A percentile compares a stretch with the other conserved stretches of the same genome.
Evolutionary conservation across 2,888 invertebrate genomes (phyloP).

Genomic region (Mythimna impura): DNA sequence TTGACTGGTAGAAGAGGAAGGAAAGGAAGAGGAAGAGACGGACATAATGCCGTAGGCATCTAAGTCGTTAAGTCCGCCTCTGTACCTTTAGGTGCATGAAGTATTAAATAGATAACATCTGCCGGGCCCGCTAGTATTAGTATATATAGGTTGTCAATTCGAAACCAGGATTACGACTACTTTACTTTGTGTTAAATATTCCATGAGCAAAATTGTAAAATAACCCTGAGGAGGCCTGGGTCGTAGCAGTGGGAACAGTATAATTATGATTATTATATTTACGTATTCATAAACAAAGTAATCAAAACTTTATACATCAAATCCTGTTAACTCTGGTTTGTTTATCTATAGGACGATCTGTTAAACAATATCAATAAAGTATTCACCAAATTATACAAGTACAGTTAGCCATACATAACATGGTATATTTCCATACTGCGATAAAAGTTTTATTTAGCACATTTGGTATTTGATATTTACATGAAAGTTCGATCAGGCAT

Average conservation of each 20-base stretch:
- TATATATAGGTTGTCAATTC: too few species aligned
- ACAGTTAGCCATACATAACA: not conserved
- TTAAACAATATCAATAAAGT: slow-evolving; percentile 9
- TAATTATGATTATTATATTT: not conserved
- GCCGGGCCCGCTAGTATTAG: too few species aligned
- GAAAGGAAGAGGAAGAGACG: too few species aligned
- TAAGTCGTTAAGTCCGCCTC: too few species aligned
- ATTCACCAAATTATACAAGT: too few species aligned
- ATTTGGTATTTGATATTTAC: not conserved
- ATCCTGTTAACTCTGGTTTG: not conserved
- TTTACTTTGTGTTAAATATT: not conserved
- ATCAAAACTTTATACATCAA: slow-evolving; percentile 1
- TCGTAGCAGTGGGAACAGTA: not conserved
- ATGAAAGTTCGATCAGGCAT: not conserved
- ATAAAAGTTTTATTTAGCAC: not conserved
- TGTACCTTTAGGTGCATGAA: too few species aligned
- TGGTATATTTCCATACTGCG: not conserved
- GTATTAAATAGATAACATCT: too few species aligned
- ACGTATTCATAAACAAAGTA: slow-evolving; percentile 3
- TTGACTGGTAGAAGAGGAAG: too few species aligned
- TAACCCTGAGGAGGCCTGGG: not conserved
- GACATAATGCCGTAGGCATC: too few species aligned
- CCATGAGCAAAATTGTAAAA: not conserved
- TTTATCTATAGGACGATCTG: slow-evolving; percentile 12
- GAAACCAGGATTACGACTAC: not conserved